phyloP scores from a whole-genome alignment of 2,797 vertebrate genomes.

The Protosalanx chinensis region DNA sequence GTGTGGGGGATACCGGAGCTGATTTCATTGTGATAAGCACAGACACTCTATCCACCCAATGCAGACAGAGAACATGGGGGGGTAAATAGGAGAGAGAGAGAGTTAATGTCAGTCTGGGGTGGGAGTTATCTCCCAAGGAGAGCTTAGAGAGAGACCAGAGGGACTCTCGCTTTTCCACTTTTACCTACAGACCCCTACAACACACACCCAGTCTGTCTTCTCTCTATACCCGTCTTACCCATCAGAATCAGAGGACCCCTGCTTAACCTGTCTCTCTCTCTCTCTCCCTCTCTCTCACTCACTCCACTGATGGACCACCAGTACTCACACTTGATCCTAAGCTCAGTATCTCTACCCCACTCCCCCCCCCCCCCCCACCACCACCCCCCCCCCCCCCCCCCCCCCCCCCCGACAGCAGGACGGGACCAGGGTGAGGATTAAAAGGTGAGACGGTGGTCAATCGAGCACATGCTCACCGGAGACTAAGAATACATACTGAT shows the following conservation, averaged over 20 bases:
- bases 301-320: conserved; percentile 43
- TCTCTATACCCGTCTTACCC: conserved; percentile 16
- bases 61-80: conserved; percentile 37
- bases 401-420: conserved; percentile 28
- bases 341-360: conserved; percentile 17
- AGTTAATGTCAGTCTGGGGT: conserved; percentile 63
- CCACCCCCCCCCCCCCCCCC: background rate
- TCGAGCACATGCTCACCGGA: conserved; percentile 60
- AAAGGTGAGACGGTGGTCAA: conserved; percentile 64
- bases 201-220: background rate
- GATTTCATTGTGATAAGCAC: conserved; percentile 66
- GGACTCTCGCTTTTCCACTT: conserved; percentile 52
- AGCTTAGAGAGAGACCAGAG: conserved; percentile 62
- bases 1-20: conserved; percentile 60
- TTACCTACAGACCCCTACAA: background rate
- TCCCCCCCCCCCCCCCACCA: background rate
- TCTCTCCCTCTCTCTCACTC: conserved; percentile 12
- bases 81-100: conserved; percentile 43
- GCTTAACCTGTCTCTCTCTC: conserved; percentile 20
- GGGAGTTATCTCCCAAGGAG: conserved; percentile 55
- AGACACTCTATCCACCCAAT: conserved; percentile 52
- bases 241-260: too few relatives aligned
- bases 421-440: conserved; percentile 50
- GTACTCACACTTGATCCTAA: conserved; percentile 7
- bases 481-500: conserved; percentile 63